A percentile compares a stretch with the other conserved stretches of the same genome.
Evolutionary conservation across 2,113 vertebrate species (phyloP).

Genomic region (Emydura subglobosa): DNA sequence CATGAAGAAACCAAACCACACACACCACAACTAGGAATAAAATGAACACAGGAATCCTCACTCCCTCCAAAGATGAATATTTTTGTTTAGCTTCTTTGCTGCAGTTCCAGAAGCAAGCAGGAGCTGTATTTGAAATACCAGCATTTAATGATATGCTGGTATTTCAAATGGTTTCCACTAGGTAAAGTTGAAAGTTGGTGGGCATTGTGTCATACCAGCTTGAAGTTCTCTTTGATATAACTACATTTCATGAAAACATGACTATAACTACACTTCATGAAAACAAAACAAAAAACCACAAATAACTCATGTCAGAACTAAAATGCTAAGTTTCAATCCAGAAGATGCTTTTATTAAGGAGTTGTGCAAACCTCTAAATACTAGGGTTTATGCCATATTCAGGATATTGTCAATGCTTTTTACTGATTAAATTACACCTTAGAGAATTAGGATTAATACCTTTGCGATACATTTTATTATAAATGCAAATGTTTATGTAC

Average conservation of each 20-base stretch:
- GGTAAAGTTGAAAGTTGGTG: background rate
- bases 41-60: background rate
- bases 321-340: background rate
- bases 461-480: background rate
- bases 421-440: background rate
- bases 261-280: background rate
- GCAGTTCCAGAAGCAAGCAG: background rate
- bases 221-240: background rate
- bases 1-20: background rate
- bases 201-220: background rate
- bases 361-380: conserved; percentile 32
- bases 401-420: background rate
- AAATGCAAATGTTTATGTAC: background rate
- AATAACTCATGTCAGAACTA: background rate
- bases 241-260: too few species aligned
- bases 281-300: background rate
- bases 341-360: background rate
- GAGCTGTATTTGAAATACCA: background rate
- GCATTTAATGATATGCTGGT: background rate
- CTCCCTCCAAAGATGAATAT: accelerated
- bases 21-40: background rate
- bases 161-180: background rate
- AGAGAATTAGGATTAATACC: background rate
- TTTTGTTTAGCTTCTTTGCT: accelerated
- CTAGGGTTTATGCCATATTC: background rate